phyloP scores from a whole-genome alignment of 2,797 vertebrate species.

The Danio aesculapii region DNA sequence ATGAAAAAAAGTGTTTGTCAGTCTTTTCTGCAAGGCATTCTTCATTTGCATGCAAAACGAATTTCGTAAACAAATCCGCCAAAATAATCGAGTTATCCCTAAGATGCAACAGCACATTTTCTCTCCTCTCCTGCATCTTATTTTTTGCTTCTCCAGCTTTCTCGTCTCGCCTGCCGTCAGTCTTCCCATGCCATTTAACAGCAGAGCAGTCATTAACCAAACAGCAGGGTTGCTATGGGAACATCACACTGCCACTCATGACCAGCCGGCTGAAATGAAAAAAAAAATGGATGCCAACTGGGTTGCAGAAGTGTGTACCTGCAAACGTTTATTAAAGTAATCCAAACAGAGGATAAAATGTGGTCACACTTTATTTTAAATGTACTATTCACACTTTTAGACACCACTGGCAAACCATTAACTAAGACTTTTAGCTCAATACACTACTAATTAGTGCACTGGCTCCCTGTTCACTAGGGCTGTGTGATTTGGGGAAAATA shows the following conservation, averaged over 20 bases:
- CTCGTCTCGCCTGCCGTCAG: slow-evolving; percentile 32
- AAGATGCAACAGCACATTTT: slow-evolving; percentile 34
- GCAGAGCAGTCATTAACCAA: slow-evolving; percentile 65
- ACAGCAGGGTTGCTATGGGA: slow-evolving; percentile 69
- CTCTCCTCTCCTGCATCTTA: slow-evolving; percentile 29
- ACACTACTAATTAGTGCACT: too few relatives aligned
- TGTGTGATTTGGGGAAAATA: too few relatives aligned
- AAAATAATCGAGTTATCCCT: slow-evolving; percentile 27
- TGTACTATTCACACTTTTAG: too few relatives aligned
- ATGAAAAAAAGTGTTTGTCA: not conserved
- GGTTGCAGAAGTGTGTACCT: slow-evolving; percentile 41
- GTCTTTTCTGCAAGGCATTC: not conserved
- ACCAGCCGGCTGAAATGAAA: slow-evolving; percentile 60
- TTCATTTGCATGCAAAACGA: slow-evolving; percentile 18
- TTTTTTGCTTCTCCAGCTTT: slow-evolving; percentile 7
- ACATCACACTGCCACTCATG: slow-evolving; percentile 69
- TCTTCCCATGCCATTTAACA: slow-evolving; percentile 65
- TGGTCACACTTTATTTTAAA: too few relatives aligned
- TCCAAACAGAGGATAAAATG: slow-evolving; percentile 10
- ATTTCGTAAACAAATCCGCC: slow-evolving; percentile 24
- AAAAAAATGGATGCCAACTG: slow-evolving; percentile 48
- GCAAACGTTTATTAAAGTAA: slow-evolving; percentile 45
- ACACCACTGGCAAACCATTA: too few relatives aligned
- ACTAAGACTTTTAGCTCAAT: too few relatives aligned
- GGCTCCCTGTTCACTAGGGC: too few relatives aligned